Base-by-base conservation (phyloP, 2,797 vertebrate genomes). In the Florisuga fusca region DNA sequence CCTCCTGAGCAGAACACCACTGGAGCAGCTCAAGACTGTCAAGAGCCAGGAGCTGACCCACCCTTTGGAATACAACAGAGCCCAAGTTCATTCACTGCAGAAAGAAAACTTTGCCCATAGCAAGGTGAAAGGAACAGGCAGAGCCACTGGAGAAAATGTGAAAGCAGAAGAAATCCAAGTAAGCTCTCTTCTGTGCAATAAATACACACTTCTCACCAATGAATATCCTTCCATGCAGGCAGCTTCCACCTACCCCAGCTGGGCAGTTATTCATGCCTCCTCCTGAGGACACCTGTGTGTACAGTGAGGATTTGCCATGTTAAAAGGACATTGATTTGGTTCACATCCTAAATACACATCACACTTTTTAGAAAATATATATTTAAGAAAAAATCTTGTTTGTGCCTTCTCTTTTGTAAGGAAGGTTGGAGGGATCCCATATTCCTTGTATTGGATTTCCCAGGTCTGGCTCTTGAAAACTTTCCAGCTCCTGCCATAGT, bases 111-210 rank as follows among this genome's bases (percentile, higher is more conserved):
- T 10, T 51, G 21, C 54, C n/a, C 45, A 45, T 8, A 67, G 80
- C 41, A 92, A 83, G 43, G 55, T 19, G 9, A 48, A 90, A 85
- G 74, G 34, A 90, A 33, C 33, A 73, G 2, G 63, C 17, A 33
- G 31, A 36, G 6, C 2, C 46, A 53, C 57, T 54, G 36, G 13
- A 57, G 73, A 90, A 50, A 48, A 72, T 1, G 2, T 69, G 53
- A 67, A 85, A n/a, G 57, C 69, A 19, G 33, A 84, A 69, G 95
- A 96, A 72, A 81, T 96, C 64, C 75, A 87, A 96, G 97, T 97
- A 95, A 96, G 96, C 7, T 19, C 3, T 20, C 57, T 77, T 50
- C 8, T 29, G 10, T 19, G 63, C 55, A 69, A 58, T 75, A 87
- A 84, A 76, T 29, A 72, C 0, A 2, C 13, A 50, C 8, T 69